phyloP scores from a whole-genome alignment of 1,140 invertebrate species.

The Leptopilina boulardi region DNA sequence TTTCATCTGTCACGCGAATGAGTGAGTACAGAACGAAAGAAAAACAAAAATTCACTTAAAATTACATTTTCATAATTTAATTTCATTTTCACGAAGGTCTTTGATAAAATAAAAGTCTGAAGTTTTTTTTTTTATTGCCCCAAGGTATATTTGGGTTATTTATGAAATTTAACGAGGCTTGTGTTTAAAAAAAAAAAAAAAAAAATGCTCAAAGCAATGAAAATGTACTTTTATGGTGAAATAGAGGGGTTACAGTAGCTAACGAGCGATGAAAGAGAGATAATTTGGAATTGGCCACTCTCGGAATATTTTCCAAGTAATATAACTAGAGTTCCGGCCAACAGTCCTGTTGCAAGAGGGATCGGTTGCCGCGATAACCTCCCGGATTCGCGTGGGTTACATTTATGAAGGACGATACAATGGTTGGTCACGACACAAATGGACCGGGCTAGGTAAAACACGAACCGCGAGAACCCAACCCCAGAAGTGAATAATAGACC shows the following conservation, averaged over 20 bases:
- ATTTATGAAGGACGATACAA: constrained; percentile 27
- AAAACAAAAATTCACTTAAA: not conserved
- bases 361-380: constrained; percentile 9
- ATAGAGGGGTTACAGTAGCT: not conserved
- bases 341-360: not conserved
- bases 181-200: not conserved
- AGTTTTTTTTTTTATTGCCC: not conserved
- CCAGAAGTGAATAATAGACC: constrained; percentile 56
- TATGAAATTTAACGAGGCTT: not conserved
- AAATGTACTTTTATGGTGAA: constrained; percentile 1
- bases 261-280: constrained; percentile 20
- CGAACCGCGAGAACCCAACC: constrained; percentile 30
- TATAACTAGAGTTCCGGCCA: constrained; percentile 8
- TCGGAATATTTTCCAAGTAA: constrained; percentile 19
- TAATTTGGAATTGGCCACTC: constrained; percentile 24
- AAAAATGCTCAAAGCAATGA: not conserved
- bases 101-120: not conserved
- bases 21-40: not conserved
- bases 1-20: not conserved
- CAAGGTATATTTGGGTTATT: not conserved
- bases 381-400: not conserved
- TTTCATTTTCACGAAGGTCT: not conserved
- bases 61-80: not conserved
- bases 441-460: constrained; percentile 47
- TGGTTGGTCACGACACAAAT: constrained; percentile 10